Conservation (phyloP, 2,888 invertebrate species). For the Megalurothrips usitatus region DNA sequence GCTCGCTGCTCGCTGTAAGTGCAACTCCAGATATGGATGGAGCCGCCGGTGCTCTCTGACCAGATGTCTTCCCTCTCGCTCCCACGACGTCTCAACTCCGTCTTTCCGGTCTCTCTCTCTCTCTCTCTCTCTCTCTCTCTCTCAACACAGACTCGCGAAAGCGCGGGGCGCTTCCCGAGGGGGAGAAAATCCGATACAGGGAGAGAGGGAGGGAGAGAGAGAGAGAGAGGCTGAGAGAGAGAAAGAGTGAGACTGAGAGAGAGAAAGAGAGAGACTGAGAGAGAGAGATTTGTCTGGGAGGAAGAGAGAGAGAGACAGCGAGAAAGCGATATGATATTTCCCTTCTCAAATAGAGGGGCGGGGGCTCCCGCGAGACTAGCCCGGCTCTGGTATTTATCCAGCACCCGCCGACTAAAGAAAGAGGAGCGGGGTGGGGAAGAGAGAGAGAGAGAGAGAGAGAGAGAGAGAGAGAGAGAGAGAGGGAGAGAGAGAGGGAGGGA, state of each 20-base stretch:
- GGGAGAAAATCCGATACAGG: background rate
- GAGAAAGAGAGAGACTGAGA: background rate
- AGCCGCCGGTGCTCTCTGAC: no score
- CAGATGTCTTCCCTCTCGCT: background rate
- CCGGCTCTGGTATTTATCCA: no score
- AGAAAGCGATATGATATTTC: no score
- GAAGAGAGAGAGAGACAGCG: background rate
- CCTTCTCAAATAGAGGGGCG: no score
- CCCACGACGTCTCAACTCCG: background rate
- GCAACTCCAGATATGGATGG: background rate
- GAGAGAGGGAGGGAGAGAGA: background rate
- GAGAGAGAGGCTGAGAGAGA: background rate
- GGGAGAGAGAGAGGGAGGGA: no score
- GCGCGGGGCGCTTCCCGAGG: background rate
- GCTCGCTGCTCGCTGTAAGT: background rate
- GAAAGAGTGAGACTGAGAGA: background rate
- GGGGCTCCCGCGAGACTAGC: no score
- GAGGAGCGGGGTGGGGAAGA: no score
- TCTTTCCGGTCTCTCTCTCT: no score
- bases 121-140: constrained; percentile 18
- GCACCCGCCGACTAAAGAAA: no score
- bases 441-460: no score
- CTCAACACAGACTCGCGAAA: background rate
- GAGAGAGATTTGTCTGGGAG: background rate
- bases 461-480: no score